Percentiles rank a stretch among this genome's conserved stretches.
Conservation (phyloP, 2,797 vertebrate species). For the Thaleichthys pacificus region DNA sequence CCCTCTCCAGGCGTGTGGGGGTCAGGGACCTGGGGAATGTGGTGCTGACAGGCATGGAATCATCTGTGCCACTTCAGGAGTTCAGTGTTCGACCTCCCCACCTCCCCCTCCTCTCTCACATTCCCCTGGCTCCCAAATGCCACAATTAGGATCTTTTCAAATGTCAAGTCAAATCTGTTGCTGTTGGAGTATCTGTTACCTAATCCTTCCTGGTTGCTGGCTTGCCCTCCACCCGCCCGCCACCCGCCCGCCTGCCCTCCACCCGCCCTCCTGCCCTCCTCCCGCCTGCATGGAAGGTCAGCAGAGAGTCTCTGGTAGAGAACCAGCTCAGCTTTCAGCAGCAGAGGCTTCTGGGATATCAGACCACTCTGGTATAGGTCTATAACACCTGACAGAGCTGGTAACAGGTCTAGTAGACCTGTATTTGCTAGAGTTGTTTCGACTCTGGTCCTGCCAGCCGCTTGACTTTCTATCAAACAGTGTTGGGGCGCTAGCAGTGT, state of each 20-base stretch:
- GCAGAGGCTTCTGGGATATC: too few relatives aligned
- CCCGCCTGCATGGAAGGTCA: constrained; percentile 47
- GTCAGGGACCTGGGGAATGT: too few relatives aligned
- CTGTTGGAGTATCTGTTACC: constrained; percentile 68
- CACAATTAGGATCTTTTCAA: constrained; percentile 65
- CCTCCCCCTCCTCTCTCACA: constrained; percentile 14
- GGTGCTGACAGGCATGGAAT: constrained; percentile 43
- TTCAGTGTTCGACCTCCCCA: constrained; percentile 40
- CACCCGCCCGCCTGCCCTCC: constrained; percentile 20
- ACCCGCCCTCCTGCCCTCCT: constrained; percentile 25
- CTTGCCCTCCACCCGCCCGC: too few relatives aligned
- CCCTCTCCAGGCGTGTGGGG: too few relatives aligned
- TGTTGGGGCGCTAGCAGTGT: too few relatives aligned
- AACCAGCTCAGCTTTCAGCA: neutral
- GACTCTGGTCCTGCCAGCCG: too few relatives aligned
- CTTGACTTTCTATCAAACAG: too few relatives aligned
- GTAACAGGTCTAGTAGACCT: too few relatives aligned
- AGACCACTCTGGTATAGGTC: too few relatives aligned
- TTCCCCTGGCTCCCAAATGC: constrained; percentile 58
- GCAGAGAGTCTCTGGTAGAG: constrained; percentile 11
- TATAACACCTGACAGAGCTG: too few relatives aligned
- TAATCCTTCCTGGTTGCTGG: constrained; percentile 59
- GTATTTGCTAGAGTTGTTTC: too few relatives aligned
- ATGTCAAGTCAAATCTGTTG: constrained; percentile 60
- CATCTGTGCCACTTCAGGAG: constrained; percentile 37